A percentile compares a stretch with the other conserved stretches of the same genome.
Conservation (phyloP, 2,888 invertebrate genomes). For the Dendrolimus houi region DNA sequence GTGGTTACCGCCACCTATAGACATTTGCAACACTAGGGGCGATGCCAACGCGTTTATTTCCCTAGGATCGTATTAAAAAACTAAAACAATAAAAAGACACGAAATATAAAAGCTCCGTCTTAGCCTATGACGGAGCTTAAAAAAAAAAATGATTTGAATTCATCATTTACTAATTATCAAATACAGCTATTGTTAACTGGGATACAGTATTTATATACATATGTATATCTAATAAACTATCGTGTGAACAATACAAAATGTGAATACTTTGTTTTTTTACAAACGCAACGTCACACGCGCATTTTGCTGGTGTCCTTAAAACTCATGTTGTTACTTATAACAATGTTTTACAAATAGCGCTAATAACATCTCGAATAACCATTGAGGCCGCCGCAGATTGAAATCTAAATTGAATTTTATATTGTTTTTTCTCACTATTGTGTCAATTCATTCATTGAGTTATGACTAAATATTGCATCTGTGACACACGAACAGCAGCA, state of each 20-base stretch:
- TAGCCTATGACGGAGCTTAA: too few species aligned
- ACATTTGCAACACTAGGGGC: too few species aligned
- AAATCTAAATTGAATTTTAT: slow-evolving; percentile 44
- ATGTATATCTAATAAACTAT: neutral
- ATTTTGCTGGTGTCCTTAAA: slow-evolving; percentile 14
- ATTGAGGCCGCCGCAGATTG: slow-evolving; percentile 40
- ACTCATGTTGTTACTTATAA: slow-evolving; percentile 41
- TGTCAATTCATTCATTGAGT: slow-evolving; percentile 40
- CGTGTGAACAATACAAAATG: neutral
- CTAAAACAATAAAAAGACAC: too few species aligned
- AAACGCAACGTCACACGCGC: slow-evolving; percentile 31
- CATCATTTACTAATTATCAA: too few species aligned
- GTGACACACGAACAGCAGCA: slow-evolving; percentile 21
- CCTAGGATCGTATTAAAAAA: too few species aligned
- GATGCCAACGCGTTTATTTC: too few species aligned
- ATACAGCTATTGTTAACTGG: too few species aligned
- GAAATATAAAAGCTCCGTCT: too few species aligned
- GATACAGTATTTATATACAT: neutral
- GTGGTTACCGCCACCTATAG: too few species aligned
- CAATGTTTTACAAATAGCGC: slow-evolving; percentile 48
- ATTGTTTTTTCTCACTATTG: slow-evolving; percentile 54
- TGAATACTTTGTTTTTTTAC: slow-evolving; percentile 4
- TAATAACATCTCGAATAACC: slow-evolving; percentile 42
- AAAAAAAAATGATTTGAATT: too few species aligned
- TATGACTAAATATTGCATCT: slow-evolving; percentile 19